Evolutionary conservation across 2,888 invertebrate genomes (phyloP).

Genomic region (Eutolmus rufibarbis): DNA sequence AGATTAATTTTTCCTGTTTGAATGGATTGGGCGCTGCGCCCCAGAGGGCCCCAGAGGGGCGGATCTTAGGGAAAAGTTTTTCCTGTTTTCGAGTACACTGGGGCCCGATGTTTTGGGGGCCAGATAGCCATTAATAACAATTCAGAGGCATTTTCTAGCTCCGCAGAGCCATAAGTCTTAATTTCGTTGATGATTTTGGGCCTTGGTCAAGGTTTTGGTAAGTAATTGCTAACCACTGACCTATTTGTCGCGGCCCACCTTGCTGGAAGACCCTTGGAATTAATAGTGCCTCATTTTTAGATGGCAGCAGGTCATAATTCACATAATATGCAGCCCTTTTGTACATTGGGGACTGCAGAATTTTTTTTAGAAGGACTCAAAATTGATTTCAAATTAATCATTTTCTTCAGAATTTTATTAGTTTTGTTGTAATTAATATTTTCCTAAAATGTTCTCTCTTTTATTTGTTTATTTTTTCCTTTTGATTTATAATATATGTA

Average conservation of each 20-base stretch:
- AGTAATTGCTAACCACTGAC: not conserved
- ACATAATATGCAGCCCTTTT: not conserved
- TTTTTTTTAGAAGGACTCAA: too few species aligned
- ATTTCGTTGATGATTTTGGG: not conserved
- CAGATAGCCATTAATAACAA: not conserved
- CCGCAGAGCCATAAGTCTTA: not conserved
- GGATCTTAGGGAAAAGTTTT: not conserved
- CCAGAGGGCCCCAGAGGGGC: not conserved
- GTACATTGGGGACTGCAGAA: too few species aligned
- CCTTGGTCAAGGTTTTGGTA: not conserved
- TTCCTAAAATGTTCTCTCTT: too few species aligned
- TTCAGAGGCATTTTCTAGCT: not conserved
- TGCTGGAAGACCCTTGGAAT: not conserved
- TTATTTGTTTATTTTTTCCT: too few species aligned
- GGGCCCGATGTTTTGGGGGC: not conserved
- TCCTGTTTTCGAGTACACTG: not conserved
- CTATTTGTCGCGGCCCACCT: not conserved
- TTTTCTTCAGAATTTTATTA: too few species aligned
- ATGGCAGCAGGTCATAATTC: not conserved
- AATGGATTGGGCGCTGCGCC: not conserved
- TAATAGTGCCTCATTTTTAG: not conserved
- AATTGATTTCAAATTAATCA: too few species aligned
- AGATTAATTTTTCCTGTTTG: not conserved
- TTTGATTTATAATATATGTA: too few species aligned
- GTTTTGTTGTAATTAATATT: too few species aligned